Base-by-base conservation (phyloP, 2,797 vertebrate species). In the Diplodus sargus region DNA sequence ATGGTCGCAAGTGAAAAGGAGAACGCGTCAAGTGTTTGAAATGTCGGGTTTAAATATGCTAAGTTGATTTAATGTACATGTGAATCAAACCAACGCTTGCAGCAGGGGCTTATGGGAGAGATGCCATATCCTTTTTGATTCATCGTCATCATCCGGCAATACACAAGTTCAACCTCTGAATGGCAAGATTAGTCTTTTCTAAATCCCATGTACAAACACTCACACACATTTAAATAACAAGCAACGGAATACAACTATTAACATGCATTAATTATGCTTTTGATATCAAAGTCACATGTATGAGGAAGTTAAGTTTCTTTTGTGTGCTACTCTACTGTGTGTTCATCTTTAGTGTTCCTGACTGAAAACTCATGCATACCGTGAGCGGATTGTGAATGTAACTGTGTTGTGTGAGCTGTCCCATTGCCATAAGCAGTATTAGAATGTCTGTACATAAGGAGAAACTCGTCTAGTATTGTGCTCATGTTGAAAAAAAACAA, bases 401-500 rank as follows among this genome's bases (percentile, higher is more conserved):
- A 91, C 90, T 85, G 94, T 94, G 94, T 95, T 91, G 87, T 94
- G 88, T 85, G 93, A 94, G 91, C 87, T 90, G 93, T 92, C 82
- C 88, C 93, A 94, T 95, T 91, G 90, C 94, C 95, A 94, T 94
- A 89, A 92, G 88, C 95, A 96, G 96, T 96, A 95, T 96, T 96
- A 94, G 95, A 95, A 95, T 94, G 94, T 96, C 93, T 96, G 94
- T 96, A 96, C 95, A 95, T 94, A 96, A 94, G 89, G 79, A 92
- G 58, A 92, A 94, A 88, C 45, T 83, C 91, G 93, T 96, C 95
- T 95, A 93, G 94, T 94, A 92, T 92, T 94, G 95, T 93, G 93
- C 90, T 95, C 96, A 92, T 94, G 92, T 94, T 70, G 39, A 39
- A 74, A 67, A 77, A 66, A 67, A 77, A 66, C 2, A 28, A 67